phyloP scores from a whole-genome alignment of 2,113 vertebrate genomes.

The Trichomycterus rosablanca region DNA sequence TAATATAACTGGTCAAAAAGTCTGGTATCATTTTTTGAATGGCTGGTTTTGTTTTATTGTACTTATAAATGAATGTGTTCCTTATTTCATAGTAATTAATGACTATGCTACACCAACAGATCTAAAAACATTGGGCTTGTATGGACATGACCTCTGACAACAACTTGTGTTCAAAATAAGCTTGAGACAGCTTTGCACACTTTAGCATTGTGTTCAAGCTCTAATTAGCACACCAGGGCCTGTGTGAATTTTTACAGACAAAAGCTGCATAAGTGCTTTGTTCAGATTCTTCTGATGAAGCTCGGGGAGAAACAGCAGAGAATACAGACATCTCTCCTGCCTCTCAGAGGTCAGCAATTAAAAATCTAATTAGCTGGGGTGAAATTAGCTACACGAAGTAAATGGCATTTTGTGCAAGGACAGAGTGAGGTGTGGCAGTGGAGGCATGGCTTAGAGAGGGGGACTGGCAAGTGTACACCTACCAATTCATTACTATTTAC shows the following conservation, averaged over 20 bases:
- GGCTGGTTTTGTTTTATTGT: too few species aligned
- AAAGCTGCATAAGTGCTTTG: constrained; percentile 10
- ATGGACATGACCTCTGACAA: too few species aligned
- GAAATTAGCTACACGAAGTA: constrained; percentile 64
- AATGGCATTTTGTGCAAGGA: constrained; percentile 52
- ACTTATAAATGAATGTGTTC: too few species aligned
- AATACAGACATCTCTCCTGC: constrained; percentile 18
- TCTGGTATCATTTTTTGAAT: too few species aligned
- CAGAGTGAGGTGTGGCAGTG: not conserved
- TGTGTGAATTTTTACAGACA: constrained; percentile 14
- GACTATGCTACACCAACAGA: too few species aligned
- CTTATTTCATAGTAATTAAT: too few species aligned
- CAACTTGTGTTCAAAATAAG: too few species aligned
- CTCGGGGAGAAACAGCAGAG: constrained; percentile 1
- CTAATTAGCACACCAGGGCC: too few species aligned
- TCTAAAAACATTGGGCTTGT: too few species aligned
- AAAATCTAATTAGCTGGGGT: constrained; percentile 70
- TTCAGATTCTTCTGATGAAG: not conserved
- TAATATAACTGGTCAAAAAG: too few species aligned
- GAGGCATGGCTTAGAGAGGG: not conserved
- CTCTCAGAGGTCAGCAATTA: constrained; percentile 69
- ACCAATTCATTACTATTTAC: constrained; percentile 4
- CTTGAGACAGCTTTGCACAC: too few species aligned
- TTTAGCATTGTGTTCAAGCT: too few species aligned
- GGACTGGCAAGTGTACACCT: constrained; percentile 17